phyloP scores from a whole-genome alignment of 2,113 vertebrate species.

The Tetraodon nigroviridis region DNA sequence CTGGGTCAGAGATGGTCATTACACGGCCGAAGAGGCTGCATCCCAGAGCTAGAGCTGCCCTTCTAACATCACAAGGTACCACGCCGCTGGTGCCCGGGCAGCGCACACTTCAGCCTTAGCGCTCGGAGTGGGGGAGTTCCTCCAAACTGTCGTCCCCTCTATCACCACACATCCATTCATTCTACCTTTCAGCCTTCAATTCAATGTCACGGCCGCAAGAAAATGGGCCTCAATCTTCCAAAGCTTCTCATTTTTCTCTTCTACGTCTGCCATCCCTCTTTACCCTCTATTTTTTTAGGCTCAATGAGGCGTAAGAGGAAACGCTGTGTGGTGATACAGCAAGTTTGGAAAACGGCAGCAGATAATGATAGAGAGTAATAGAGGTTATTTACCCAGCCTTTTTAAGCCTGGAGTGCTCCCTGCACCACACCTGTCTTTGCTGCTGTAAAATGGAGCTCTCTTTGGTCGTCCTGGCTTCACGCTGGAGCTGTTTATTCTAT shows the following conservation, averaged over 20 bases:
- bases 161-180: slow-evolving; percentile 1
- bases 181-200: slow-evolving; percentile 15
- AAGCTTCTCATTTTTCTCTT: slow-evolving; percentile 11
- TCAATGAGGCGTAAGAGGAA: slow-evolving; percentile 50
- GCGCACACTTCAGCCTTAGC: slow-evolving; percentile 21
- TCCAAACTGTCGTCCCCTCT: slow-evolving; percentile 3
- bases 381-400: slow-evolving; percentile 78
- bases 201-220: slow-evolving; percentile 25
- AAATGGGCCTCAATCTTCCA: slow-evolving; percentile 25
- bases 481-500: slow-evolving; percentile 79
- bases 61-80: slow-evolving; percentile 68
- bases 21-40: slow-evolving; percentile 64
- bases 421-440: slow-evolving; percentile 86
- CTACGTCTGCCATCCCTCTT: slow-evolving; percentile 9
- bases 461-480: slow-evolving; percentile 80
- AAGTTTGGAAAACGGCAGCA: slow-evolving; percentile 56
- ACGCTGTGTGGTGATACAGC: slow-evolving; percentile 42
- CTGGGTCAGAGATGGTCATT: slow-evolving; percentile 70
- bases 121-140: slow-evolving; percentile 14
- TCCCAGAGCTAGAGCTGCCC: slow-evolving; percentile 65
- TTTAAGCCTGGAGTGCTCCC: slow-evolving; percentile 75
- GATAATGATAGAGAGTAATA: slow-evolving; percentile 61
- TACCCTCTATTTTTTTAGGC: slow-evolving; percentile 15
- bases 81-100: slow-evolving; percentile 35
- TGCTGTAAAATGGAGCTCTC: slow-evolving; percentile 82